A percentile compares a stretch with the other conserved stretches of the same genome.
Evolutionary conservation across 2,888 invertebrate genomes (phyloP).

Genomic region (Philereme transversata): DNA sequence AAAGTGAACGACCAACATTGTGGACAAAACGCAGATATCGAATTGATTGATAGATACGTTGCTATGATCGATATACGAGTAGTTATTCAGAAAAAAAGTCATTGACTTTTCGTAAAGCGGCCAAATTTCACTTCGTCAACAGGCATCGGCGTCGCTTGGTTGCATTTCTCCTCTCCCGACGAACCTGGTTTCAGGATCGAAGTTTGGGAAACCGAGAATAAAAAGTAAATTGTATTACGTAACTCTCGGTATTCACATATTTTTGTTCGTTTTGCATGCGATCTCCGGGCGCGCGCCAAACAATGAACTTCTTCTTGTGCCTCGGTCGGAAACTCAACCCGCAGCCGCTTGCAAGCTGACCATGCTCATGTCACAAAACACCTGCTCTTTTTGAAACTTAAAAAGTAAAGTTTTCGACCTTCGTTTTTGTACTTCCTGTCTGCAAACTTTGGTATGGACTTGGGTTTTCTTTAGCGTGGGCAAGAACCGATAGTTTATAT

Average conservation of each 20-base stretch:
- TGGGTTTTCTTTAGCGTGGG: constrained; percentile 17
- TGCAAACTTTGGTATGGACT: constrained; percentile 15
- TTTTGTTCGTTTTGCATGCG: constrained; percentile 22
- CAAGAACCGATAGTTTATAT: constrained; percentile 22
- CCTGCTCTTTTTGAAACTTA: constrained; percentile 4
- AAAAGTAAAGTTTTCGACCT: not conserved
- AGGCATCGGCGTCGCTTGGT: constrained; percentile 1
- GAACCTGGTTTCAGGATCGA: constrained; percentile 33
- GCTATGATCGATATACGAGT: not conserved
- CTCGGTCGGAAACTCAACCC: constrained; percentile 14
- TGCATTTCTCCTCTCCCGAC: constrained; percentile 5
- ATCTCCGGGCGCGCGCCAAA: constrained; percentile 11
- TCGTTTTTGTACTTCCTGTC: not conserved
- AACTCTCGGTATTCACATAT: constrained; percentile 14
- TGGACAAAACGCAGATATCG: not conserved
- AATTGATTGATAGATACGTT: not conserved
- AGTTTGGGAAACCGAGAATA: constrained; percentile 10
- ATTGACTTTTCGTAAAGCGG: constrained; percentile 2
- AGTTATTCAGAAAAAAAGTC: constrained; percentile 1
- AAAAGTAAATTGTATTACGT: constrained; percentile 17
- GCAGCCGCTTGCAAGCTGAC: constrained; percentile 12
- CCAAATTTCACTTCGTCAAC: constrained; percentile 3
- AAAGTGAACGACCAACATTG: not conserved
- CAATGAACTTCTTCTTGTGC: constrained; percentile 20
- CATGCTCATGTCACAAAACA: constrained; percentile 19